Evolutionary conservation across 2,113 vertebrate species (phyloP), one percentile per base, ranked within the genome.

Genomic region (Eclectus roratus): DNA sequence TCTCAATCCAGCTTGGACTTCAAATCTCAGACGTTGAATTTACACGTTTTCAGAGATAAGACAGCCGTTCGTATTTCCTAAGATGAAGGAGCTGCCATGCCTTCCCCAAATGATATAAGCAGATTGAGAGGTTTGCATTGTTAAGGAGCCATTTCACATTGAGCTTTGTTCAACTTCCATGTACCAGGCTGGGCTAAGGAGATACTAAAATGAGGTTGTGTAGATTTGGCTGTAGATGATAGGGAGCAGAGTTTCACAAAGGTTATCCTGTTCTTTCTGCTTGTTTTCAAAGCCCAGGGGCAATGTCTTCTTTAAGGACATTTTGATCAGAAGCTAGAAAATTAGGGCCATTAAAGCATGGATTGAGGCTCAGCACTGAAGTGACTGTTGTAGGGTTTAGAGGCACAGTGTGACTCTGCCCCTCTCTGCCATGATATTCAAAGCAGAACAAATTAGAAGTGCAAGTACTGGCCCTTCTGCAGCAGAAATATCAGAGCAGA

Each of bases 291-390:
- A 90, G 74, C 68, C 79, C 33, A 43, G 85, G 3, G 4, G 89
- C 80, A 87, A 11, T 20, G 12, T 76, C 86, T 50, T 52, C 53
- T 87, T 46, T 43, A 10, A 79, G 63, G 88, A 58, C 29, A 28
- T 95, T 88, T 72, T 83, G 90, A 93, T 80, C 85, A 86, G 88
- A 94, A 84, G 76, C 72, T 80, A 71, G 80, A 93, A 94, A 92
- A 94, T 94, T 31, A 90, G 50, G 19, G 55, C 92, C 39, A 60
- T 93, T 83, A 39, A 64, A 74, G 64, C 11, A 60, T 24, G 78
- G 88, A 63, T 9, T 88, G 82, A 84, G 78, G 85, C 69, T 88
- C 39, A 35, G 90, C 27, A 55, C 39, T 83, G 69, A 58, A 94
- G 70, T 24, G 77, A 1, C 41, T 83, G 61, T 3, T 71, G 78